Evolutionary conservation across 1,140 invertebrate species (phyloP).

Genomic region (Heliconius himera): DNA sequence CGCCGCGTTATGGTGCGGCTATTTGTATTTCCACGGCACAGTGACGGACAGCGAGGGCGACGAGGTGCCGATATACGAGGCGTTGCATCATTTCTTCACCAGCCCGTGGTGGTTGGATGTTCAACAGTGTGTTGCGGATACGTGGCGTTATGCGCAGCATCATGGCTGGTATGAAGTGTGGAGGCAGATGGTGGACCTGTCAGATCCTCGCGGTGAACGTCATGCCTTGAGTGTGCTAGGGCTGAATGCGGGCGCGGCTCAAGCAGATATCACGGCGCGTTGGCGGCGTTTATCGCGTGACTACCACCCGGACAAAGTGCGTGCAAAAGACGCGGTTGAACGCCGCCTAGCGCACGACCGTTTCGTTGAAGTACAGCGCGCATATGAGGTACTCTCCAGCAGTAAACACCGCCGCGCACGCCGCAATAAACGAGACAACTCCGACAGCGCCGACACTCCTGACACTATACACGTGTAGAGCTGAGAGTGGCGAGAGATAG

Average conservation of each 20-base stretch:
- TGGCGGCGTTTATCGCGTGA: constrained; percentile 93
- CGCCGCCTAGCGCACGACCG: constrained; percentile 87
- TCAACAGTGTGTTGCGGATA: constrained; percentile 87
- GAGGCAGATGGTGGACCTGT: constrained; percentile 92
- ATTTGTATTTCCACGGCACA: constrained; percentile 94
- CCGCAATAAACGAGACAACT: constrained; percentile 86
- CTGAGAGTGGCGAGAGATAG: not conserved
- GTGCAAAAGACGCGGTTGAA: constrained; percentile 48
- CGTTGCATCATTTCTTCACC: constrained; percentile 93
- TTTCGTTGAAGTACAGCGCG: constrained; percentile 96
- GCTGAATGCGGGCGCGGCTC: constrained; percentile 84
- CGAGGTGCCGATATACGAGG: constrained; percentile 93
- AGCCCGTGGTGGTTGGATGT: constrained; percentile 91
- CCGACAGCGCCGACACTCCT: constrained; percentile 39
- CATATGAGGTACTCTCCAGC: constrained; percentile 94
- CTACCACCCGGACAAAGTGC: constrained; percentile 95
- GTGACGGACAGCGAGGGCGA: constrained; percentile 93
- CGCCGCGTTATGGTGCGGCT: constrained; percentile 87
- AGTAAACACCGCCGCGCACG: constrained; percentile 88
- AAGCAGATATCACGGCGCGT: constrained; percentile 91
- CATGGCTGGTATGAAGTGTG: constrained; percentile 93
- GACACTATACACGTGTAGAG: not conserved
- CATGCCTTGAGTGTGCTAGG: constrained; percentile 84
- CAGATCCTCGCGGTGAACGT: constrained; percentile 93
- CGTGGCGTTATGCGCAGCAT: constrained; percentile 88